Evolutionary conservation across 2,797 vertebrate species (phyloP), one percentile per base, ranked within the genome.

Genomic region (Neoniphon sammara): DNA sequence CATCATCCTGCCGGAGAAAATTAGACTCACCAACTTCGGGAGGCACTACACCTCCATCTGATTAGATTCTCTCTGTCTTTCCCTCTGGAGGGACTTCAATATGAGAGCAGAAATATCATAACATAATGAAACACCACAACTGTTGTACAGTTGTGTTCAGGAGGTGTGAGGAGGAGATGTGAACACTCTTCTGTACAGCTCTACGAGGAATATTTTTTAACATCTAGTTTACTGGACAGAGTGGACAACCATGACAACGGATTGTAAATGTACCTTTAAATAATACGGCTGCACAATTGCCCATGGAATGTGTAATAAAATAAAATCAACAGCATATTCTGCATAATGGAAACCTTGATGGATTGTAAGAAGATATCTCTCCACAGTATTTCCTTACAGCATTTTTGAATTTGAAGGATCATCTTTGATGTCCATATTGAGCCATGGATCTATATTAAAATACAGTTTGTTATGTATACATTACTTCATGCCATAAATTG

Each of bases 1-100:
- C 88, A 95, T 97, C 90, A 96, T 98, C 84, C 93, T 97, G 82
- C 97, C 97, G 0, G 97, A 98, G 89, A 97, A 97, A 92, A 94
- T 96, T 84, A 94, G 94, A 90, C 91, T 96, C 88, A 91, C 93
- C 83, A 94, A 94, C 89, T 96, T 96, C 85, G 90, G 91, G 79
- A 95, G 91, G 83, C 94, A 94, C 89, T 97, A 96, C 53, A 96
- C 94, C 50, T 93, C 94, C 39, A 96, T 97, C 81, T 97, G 95
- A 93, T 71, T 20, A 39, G 50, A 68, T 30, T 1, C 1, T 66
- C 60, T 52, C 17, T 70, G 46, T 46, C 49, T 50, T 18, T 54
- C n/a, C 75, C 62, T 59, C 25, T 47, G 66, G 25, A 82, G 62
- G 66, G 68, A 69, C 34, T 67, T 66, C 0, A 68, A 59, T 44